Evolutionary conservation across 2,113 vertebrate genomes (phyloP).

Genomic region (Crotalus viridis): DNA sequence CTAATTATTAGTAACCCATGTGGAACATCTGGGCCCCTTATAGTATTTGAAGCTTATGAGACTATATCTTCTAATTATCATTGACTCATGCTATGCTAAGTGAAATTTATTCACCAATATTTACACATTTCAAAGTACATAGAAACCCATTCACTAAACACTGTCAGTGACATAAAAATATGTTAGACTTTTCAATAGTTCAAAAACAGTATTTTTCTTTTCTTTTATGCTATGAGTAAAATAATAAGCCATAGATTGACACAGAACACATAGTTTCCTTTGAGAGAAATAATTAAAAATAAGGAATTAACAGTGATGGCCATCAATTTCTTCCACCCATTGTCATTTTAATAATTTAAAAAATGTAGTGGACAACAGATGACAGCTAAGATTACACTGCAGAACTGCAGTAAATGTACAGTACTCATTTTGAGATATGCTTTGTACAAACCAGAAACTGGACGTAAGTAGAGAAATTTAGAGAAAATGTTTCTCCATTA

Average conservation of each 20-base stretch:
- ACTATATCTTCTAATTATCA: background rate
- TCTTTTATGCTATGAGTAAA: background rate
- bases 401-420: background rate
- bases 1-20: background rate
- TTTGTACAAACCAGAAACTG: background rate
- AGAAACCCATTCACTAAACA: background rate
- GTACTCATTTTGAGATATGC: background rate
- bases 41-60: background rate
- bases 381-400: background rate
- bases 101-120: background rate
- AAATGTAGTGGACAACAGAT: background rate
- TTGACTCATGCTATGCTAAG: background rate
- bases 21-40: background rate
- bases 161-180: background rate
- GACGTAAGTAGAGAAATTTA: background rate
- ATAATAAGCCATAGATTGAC: background rate
- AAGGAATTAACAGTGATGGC: background rate
- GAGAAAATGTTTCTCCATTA: background rate
- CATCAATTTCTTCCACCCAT: background rate
- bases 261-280: background rate
- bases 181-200: background rate
- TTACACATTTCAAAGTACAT: background rate
- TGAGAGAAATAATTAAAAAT: background rate
- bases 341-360: background rate
- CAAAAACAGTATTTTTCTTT: background rate